Evolutionary conservation across 2,113 vertebrate genomes (phyloP).

Genomic region (Hemiprocne comata): DNA sequence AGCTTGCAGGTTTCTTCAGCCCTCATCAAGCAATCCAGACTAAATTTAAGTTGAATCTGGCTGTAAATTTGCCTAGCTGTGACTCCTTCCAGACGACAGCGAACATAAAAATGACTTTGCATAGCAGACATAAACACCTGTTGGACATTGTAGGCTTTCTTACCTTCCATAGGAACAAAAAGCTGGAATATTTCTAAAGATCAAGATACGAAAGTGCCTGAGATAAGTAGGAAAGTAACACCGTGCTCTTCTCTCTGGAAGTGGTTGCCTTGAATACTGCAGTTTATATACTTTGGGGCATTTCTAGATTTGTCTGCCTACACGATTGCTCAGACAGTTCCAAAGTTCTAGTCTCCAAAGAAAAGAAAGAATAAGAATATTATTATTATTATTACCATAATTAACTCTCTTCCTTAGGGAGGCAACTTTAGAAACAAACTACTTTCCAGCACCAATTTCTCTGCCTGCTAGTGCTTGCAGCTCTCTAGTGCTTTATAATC

Average conservation of each 20-base stretch:
- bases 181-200: neutral
- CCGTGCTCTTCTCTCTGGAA: neutral
- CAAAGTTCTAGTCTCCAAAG: neutral
- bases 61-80: neutral
- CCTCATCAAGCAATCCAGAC: neutral
- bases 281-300: neutral
- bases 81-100: neutral
- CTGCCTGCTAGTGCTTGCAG: neutral
- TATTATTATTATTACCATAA: neutral
- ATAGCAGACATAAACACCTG: neutral
- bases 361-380: neutral
- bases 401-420: slow-evolving; percentile 6
- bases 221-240: neutral
- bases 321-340: neutral
- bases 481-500: slow-evolving; percentile 2
- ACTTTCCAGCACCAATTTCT: neutral
- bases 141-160: neutral
- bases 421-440: neutral
- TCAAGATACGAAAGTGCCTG: neutral
- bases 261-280: neutral
- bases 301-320: neutral
- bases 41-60: neutral
- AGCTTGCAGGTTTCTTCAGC: neutral
- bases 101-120: neutral
- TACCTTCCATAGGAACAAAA: neutral